Percentiles rank a stretch among this genome's conserved stretches.
Conservation (phyloP, 2,113 vertebrate species). For the Trematomus loennbergii region DNA sequence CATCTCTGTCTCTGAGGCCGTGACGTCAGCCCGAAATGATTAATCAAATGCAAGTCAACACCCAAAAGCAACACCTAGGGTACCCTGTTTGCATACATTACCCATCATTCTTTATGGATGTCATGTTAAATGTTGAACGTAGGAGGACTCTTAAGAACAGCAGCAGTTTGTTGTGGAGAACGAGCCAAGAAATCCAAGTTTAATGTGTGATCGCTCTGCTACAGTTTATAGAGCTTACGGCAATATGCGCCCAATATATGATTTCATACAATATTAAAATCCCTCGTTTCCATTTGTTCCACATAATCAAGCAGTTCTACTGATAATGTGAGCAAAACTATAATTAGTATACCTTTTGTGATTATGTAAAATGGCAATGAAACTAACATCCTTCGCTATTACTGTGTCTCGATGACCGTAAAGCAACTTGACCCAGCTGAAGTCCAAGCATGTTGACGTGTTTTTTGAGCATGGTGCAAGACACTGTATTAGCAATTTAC, state of each 20-base stretch:
- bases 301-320: slow-evolving; percentile 32
- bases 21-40: slow-evolving; percentile 75
- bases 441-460: slow-evolving; percentile 78
- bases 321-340: slow-evolving; percentile 26
- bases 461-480: slow-evolving; percentile 22
- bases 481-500: slow-evolving; percentile 53
- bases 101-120: slow-evolving; percentile 48
- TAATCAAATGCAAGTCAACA: slow-evolving; percentile 73
- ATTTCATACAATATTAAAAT: slow-evolving; percentile 58
- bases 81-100: slow-evolving; percentile 56
- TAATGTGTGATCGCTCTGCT: slow-evolving; percentile 30
- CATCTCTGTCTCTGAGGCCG: slow-evolving; percentile 85
- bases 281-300: slow-evolving; percentile 42
- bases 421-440: slow-evolving; percentile 80
- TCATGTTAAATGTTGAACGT: slow-evolving; percentile 32
- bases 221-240: slow-evolving; percentile 51
- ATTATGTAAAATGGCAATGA: slow-evolving; percentile 18
- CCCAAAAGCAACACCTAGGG: slow-evolving; percentile 66
- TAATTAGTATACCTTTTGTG: slow-evolving; percentile 23
- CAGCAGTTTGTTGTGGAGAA: slow-evolving; percentile 28
- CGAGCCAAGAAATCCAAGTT: slow-evolving; percentile 4
- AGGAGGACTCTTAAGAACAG: background rate
- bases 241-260: slow-evolving; percentile 29
- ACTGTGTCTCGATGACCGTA: slow-evolving; percentile 84
- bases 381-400: slow-evolving; percentile 34